phyloP scores from a whole-genome alignment of 2,888 invertebrate species.

The Falcaria lacertinaria region DNA sequence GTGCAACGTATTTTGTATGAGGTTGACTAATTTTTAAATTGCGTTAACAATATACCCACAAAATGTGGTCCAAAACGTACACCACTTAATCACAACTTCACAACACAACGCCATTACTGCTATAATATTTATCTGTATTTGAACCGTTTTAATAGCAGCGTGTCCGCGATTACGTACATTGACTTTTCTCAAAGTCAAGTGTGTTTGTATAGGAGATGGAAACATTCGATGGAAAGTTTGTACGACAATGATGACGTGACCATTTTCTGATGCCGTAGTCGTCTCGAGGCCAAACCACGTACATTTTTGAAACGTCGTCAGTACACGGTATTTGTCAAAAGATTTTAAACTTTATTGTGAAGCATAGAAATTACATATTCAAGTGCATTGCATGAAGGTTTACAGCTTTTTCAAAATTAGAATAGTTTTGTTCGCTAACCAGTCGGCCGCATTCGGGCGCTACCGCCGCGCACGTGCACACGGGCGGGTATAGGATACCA shows the following conservation, averaged over 20 bases:
- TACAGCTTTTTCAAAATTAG: slow-evolving; percentile 22
- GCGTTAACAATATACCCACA: slow-evolving; percentile 27
- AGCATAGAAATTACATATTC: fast-evolving
- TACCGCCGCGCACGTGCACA: slow-evolving; percentile 67
- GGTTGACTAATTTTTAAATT: no score
- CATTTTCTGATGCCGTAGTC: slow-evolving; percentile 63
- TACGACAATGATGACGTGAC: slow-evolving; percentile 26
- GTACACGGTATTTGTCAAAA: not conserved
- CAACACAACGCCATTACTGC: no score
- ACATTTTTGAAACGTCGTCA: slow-evolving; percentile 20
- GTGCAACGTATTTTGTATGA: no score
- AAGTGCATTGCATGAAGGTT: slow-evolving; percentile 5
- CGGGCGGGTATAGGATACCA: slow-evolving; percentile 44
- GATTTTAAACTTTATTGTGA: slow-evolving; percentile 1
- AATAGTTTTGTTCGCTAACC: slow-evolving; percentile 37
- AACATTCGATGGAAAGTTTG: slow-evolving; percentile 36
- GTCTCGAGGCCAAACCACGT: slow-evolving; percentile 59
- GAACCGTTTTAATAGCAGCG: no score
- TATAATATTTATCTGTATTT: no score
- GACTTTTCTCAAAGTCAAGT: slow-evolving; percentile 10
- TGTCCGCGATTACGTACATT: slow-evolving; percentile 38
- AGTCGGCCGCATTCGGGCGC: slow-evolving; percentile 66
- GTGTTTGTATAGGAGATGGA: slow-evolving; percentile 9
- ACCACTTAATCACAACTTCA: not conserved
- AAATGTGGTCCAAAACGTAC: slow-evolving; percentile 58